Percentiles rank a stretch among this genome's conserved stretches.
These are phyloP conservation scores for Pygoscelis adeliae DNA, from an alignment of 2,113 vertebrate species.

Conservation along the genomic window DNA sequence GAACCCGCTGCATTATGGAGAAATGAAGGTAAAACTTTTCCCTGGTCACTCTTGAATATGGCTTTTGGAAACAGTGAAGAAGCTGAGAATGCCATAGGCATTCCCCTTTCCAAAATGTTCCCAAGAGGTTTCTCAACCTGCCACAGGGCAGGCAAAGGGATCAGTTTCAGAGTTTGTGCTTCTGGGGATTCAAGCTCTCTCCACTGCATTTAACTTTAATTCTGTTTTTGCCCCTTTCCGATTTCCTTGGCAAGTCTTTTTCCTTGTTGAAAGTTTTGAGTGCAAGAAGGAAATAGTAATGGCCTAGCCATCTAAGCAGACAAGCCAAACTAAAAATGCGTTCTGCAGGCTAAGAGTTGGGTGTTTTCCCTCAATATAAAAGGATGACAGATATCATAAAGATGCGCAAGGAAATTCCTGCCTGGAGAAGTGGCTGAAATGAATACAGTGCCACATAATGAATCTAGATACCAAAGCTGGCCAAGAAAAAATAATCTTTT, in stretches of 20 bases:
- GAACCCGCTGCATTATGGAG: slow-evolving; percentile 87
- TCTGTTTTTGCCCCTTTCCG: background rate
- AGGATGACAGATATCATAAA: background rate
- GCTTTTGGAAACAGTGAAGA: background rate
- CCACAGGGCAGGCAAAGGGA: background rate
- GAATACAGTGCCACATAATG: background rate
- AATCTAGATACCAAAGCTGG: background rate
- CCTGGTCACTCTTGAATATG: background rate
- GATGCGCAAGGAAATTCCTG: background rate
- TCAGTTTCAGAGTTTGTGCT: background rate
- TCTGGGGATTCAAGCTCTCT: background rate
- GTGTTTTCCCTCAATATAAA: background rate
- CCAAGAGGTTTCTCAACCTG: background rate
- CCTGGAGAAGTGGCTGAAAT: background rate
- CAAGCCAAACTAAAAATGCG: background rate
- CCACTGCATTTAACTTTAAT: background rate
- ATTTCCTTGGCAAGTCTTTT: background rate
- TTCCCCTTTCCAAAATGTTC: background rate
- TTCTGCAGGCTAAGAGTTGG: background rate
- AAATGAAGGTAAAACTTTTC: slow-evolving; percentile 85
- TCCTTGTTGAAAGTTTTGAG: background rate
- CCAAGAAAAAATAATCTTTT: background rate
- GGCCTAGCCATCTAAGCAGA: background rate
- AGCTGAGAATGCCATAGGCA: background rate
- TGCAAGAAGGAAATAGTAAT: background rate